Base-by-base conservation (phyloP, 2,888 invertebrate species). In the Junonia oenone region DNA sequence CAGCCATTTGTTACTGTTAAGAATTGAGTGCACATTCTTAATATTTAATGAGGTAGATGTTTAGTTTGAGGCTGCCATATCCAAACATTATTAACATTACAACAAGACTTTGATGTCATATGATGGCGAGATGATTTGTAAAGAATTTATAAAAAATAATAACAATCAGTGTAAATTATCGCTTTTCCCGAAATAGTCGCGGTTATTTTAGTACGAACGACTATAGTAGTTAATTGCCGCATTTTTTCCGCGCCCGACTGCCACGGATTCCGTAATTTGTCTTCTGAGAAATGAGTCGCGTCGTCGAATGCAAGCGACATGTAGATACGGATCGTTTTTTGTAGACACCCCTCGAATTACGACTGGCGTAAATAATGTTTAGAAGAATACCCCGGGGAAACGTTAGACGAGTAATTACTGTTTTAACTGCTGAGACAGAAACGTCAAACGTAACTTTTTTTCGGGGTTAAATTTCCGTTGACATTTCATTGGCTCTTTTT, bases 211-310 rank as follows among this genome's bases (percentile, higher is more conserved):
- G 78, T 75, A 66, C 69, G 70, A 66, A 69, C 71, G 68, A 72
- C 72, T 78, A 73, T 52, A 53, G 61, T 75, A 73, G 84, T 89
- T 90, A 90, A 89, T 89, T 90, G 88, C 87, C 77, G 81, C 81
- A 81, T 87, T 88, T 89, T 88, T 88, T 85, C 78, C 76, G 74
- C 76, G 80, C 79, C 71, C 78, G 76, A 72, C 81, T 79, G 82
- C 78, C 81, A 75, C 69, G 78, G 82, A 83, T 86, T 83, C 80
- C 69, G 88, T 89, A 85, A 90, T 90, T 90, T 90, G 89, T 90
- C 89, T 90, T 90, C 89, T 71, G 72, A 87, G 89, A 90, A 90
- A 90, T 89, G 89, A 88, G 88, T 80, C 89, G 87, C 85, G 88
- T 90, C 89, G 87, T 87, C 89, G 85, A 78, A 83, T 81, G 81